Conservation (phyloP, 2,113 vertebrate species). For the Struthio camelus region DNA sequence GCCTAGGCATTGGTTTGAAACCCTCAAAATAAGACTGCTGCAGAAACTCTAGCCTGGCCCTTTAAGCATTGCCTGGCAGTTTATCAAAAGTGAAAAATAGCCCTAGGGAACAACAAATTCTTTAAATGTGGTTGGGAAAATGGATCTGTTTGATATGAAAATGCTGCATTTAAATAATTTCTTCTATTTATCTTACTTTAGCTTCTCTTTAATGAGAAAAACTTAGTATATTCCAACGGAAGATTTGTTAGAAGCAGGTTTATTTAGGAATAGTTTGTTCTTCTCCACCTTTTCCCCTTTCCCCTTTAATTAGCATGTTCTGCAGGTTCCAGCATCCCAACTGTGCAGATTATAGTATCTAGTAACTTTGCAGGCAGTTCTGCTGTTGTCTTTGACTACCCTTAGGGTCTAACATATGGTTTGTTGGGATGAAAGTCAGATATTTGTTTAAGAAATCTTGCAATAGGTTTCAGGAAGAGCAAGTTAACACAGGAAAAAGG, state of each 20-base stretch:
- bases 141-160: neutral
- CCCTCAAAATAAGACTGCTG: neutral
- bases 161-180: neutral
- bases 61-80: neutral
- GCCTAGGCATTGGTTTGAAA: neutral
- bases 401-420: slow-evolving; percentile 50
- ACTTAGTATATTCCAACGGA: neutral
- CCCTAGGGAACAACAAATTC: neutral
- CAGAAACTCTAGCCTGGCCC: neutral
- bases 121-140: neutral
- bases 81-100: neutral
- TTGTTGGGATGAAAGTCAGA: slow-evolving; percentile 52
- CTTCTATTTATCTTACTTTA: neutral
- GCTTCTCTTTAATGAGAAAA: neutral
- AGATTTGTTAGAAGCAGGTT: neutral
- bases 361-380: slow-evolving; percentile 39
- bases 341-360: slow-evolving; percentile 41
- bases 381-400: slow-evolving; percentile 27
- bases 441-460: slow-evolving; percentile 30
- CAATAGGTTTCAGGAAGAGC: neutral
- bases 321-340: slow-evolving; percentile 11
- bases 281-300: neutral
- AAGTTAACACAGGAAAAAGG: neutral
- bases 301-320: slow-evolving; percentile 38
- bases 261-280: neutral